Conservation (phyloP, 2,113 vertebrate genomes). For the Neofelis nebulosa region DNA sequence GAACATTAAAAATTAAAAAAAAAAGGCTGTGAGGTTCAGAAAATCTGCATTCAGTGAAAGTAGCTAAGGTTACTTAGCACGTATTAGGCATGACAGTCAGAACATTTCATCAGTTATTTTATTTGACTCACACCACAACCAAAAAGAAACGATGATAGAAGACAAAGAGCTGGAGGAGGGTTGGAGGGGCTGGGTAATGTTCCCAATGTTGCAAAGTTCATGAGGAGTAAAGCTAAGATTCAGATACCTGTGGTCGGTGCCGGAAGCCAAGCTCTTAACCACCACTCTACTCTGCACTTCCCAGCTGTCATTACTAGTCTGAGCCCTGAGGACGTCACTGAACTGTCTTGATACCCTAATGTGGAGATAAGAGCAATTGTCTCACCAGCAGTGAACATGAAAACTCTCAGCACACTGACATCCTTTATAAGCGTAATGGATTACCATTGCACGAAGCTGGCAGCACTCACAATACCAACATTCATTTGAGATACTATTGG, state of each 20-base stretch:
- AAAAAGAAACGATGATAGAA: background rate
- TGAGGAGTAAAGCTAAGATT: background rate
- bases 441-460: background rate
- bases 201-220: background rate
- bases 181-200: background rate
- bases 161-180: background rate
- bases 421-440: background rate
- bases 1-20: no score
- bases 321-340: background rate
- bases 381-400: background rate
- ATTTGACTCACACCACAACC: background rate
- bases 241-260: background rate
- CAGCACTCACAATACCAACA: background rate
- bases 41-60: background rate
- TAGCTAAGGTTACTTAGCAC: background rate
- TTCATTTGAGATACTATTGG: background rate
- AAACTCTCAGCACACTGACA: background rate
- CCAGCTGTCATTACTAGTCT: background rate
- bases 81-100: background rate
- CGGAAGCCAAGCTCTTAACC: background rate
- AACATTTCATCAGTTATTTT: background rate
- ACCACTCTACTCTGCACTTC: background rate
- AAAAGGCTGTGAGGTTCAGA: background rate
- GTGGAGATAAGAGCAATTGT: background rate
- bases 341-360: background rate